Evolutionary conservation across 2,888 invertebrate species (phyloP).

Genomic region (Byasa hedistus): DNA sequence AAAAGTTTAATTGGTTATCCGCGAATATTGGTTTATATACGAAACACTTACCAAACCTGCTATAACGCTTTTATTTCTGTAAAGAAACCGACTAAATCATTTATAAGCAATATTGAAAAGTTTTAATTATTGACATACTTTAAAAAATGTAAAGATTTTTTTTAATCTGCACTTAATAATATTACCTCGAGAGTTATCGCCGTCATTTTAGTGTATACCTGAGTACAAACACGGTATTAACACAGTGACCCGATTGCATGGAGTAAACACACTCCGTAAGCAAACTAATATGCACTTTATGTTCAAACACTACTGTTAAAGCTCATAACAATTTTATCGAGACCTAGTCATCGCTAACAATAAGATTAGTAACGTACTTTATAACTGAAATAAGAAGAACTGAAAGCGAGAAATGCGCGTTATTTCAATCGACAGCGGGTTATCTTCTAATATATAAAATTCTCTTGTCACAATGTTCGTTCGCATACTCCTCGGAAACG

Average conservation of each 20-base stretch:
- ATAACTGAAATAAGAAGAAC: no score
- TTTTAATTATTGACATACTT: constrained; percentile 4
- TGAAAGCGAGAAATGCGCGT: no score
- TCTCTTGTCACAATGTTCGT: no score
- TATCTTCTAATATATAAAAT: no score
- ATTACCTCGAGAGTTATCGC: constrained; percentile 3
- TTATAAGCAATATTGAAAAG: background rate
- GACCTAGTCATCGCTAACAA: constrained; percentile 13
- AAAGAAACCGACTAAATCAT: no score
- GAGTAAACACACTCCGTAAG: constrained; percentile 17
- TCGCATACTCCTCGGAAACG: no score
- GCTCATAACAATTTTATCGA: constrained; percentile 22
- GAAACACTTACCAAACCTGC: no score
- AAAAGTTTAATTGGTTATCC: no score
- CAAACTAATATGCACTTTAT: constrained; percentile 13
- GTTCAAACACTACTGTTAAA: constrained; percentile 10
- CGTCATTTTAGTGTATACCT: constrained; percentile 14
- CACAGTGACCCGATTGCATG: constrained; percentile 25
- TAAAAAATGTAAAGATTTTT: constrained; percentile 27
- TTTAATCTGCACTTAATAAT: constrained; percentile 18
- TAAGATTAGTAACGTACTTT: background rate
- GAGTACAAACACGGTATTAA: constrained; percentile 26
- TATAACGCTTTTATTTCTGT: no score
- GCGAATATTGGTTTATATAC: no score
- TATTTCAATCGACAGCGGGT: no score